phyloP scores from a whole-genome alignment of 2,888 invertebrate species.

The Andrena praecox region DNA sequence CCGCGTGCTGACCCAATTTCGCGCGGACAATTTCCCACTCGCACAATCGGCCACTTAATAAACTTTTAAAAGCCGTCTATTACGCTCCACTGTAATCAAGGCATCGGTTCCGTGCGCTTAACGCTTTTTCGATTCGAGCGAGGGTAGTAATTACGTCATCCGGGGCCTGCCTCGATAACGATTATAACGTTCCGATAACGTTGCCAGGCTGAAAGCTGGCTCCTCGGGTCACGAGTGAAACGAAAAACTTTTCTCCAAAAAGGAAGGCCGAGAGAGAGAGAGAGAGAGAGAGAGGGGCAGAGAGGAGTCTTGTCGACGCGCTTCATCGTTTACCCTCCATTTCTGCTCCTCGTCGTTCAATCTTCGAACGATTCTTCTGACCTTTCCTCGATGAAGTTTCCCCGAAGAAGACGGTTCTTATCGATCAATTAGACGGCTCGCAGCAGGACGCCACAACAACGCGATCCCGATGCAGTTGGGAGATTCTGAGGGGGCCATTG shows the following conservation, averaged over 20 bases:
- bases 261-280: not conserved
- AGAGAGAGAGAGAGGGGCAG: not conserved
- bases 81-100: conserved; percentile 55
- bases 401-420: conserved; percentile 18
- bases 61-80: conserved; percentile 61
- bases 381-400: conserved; percentile 21
- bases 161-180: conserved; percentile 31
- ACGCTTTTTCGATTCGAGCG: conserved; percentile 49
- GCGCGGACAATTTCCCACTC: conserved; percentile 38
- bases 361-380: conserved; percentile 5
- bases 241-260: conserved; percentile 25
- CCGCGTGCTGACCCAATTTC: conserved; percentile 43
- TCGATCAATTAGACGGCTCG: conserved; percentile 39
- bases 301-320: not conserved
- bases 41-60: conserved; percentile 47
- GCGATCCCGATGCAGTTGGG: conserved; percentile 14
- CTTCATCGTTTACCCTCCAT: not conserved
- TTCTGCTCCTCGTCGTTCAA: conserved; percentile 22
- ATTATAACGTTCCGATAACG: conserved; percentile 45
- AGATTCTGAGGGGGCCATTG: not conserved
- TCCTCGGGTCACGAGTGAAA: conserved; percentile 12
- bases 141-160: conserved; percentile 51
- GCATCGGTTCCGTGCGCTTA: conserved; percentile 38
- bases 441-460: conserved; percentile 3
- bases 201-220: conserved; percentile 24